These are phyloP conservation scores for Atractosteus spatula DNA, from an alignment of 2,113 vertebrate genomes.

Conservation along the genomic window DNA sequence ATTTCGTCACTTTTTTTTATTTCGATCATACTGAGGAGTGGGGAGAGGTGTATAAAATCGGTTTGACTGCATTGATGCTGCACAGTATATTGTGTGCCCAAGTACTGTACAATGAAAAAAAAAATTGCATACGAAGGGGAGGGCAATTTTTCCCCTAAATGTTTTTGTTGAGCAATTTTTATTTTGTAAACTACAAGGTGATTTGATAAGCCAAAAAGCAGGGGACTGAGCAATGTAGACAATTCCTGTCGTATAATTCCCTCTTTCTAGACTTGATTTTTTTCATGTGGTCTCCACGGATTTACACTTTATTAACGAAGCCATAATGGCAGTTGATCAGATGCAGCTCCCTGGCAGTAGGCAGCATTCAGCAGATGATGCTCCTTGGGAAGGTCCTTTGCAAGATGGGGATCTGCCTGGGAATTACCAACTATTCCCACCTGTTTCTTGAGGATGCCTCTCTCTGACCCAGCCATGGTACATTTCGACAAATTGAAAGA, in stretches of 20 bases:
- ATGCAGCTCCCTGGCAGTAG: conserved; percentile 26
- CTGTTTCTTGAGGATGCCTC: not conserved
- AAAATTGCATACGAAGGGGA: too few relatives aligned
- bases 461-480: not conserved
- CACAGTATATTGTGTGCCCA: not conserved
- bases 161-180: conserved; percentile 36
- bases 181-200: conserved; percentile 15
- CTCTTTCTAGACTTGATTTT: not conserved
- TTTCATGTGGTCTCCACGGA: conserved; percentile 17
- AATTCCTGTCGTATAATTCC: conserved; percentile 11
- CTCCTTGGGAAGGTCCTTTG: too few relatives aligned
- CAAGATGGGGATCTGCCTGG: not conserved
- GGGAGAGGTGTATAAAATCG: conserved; percentile 18
- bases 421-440: not conserved
- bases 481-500: not conserved
- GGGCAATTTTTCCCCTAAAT: conserved; percentile 28
- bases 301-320: conserved; percentile 26
- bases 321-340: conserved; percentile 24
- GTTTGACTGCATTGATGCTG: not conserved
- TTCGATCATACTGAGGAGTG: conserved; percentile 21
- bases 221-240: conserved; percentile 2
- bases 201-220: conserved; percentile 32
- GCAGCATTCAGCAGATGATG: conserved; percentile 26
- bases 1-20: conserved; percentile 16
- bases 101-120: too few relatives aligned